A percentile compares a stretch with the other conserved stretches of the same genome.
These are phyloP conservation scores for Belonocnema kinseyi DNA, from an alignment of 1,140 invertebrate genomes.

Conservation along the genomic window DNA sequence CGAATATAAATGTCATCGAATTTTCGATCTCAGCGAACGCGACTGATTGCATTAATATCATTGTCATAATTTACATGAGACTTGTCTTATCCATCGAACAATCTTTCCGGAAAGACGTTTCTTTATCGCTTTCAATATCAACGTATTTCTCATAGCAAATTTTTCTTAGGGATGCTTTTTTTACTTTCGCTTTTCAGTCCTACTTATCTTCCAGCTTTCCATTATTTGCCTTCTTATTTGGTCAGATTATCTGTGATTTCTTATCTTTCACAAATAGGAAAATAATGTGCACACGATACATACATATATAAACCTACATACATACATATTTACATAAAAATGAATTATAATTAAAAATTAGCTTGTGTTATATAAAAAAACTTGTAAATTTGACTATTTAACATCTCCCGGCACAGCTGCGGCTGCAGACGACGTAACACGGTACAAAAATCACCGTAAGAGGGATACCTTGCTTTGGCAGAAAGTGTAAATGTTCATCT, in stretches of 20 bases:
- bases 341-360: too few species aligned
- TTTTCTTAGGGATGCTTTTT: not conserved
- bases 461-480: too few species aligned
- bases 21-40: slow-evolving; percentile 26
- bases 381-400: too few species aligned
- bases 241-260: slow-evolving; percentile 10
- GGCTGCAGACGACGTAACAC: too few species aligned
- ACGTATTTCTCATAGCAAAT: slow-evolving; percentile 14
- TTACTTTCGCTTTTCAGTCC: slow-evolving; percentile 18
- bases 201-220: not conserved
- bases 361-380: too few species aligned
- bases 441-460: too few species aligned
- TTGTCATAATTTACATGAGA: slow-evolving; percentile 30
- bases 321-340: too few species aligned
- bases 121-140: slow-evolving; percentile 8
- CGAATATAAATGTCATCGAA: slow-evolving; percentile 44
- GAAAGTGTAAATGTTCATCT: too few species aligned
- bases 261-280: not conserved
- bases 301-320: not conserved
- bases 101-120: slow-evolving; percentile 26
- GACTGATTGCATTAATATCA: slow-evolving; percentile 25
- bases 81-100: not conserved
- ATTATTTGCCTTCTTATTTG: not conserved
- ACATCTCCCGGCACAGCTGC: too few species aligned
- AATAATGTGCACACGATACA: not conserved